A percentile compares a stretch with the other conserved stretches of the same genome.
phyloP scores from a whole-genome alignment of 2,888 invertebrate species.

The Syritta pipiens region DNA sequence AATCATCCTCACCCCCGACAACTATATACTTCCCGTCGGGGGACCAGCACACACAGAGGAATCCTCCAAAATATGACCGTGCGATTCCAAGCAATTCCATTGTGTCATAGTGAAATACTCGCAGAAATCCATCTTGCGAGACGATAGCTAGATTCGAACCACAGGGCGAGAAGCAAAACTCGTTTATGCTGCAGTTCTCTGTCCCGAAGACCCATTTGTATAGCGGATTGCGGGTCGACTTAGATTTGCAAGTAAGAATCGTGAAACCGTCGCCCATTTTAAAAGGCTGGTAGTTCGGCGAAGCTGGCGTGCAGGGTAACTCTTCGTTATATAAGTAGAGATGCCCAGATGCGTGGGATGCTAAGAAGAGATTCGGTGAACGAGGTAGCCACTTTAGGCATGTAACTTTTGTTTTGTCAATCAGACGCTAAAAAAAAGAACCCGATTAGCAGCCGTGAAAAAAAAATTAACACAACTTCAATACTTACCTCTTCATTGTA shows the following conservation, averaged over 20 bases:
- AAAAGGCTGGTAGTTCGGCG: slow-evolving; percentile 96
- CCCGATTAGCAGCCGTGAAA: not conserved
- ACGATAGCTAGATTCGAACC: slow-evolving; percentile 95
- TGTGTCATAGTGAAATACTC: slow-evolving; percentile 97
- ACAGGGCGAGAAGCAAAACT: slow-evolving; percentile 98
- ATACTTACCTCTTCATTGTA: slow-evolving; percentile 96
- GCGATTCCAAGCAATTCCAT: slow-evolving; percentile 97
- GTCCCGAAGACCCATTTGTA: slow-evolving; percentile 92
- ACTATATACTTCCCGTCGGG: slow-evolving; percentile 97
- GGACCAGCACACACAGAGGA: slow-evolving; percentile 98
- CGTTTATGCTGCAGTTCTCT: slow-evolving; percentile 93
- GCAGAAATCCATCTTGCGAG: slow-evolving; percentile 95
- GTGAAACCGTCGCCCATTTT: slow-evolving; percentile 96
- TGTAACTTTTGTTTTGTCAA: slow-evolving; percentile 84
- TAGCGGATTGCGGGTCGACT: slow-evolving; percentile 97
- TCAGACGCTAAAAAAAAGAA: slow-evolving; percentile 76
- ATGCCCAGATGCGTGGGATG: slow-evolving; percentile 96
- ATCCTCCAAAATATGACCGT: slow-evolving; percentile 98
- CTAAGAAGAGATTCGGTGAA: slow-evolving; percentile 94
- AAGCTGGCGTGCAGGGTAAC: slow-evolving; percentile 91
- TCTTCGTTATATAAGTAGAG: slow-evolving; percentile 99
- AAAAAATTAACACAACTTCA: not conserved
- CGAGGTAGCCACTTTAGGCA: slow-evolving; percentile 99
- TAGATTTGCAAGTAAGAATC: slow-evolving; percentile 97
- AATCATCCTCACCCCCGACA: slow-evolving; percentile 98